Base-by-base conservation (phyloP, 2,888 invertebrate species). In the Polymixis lichenea region DNA sequence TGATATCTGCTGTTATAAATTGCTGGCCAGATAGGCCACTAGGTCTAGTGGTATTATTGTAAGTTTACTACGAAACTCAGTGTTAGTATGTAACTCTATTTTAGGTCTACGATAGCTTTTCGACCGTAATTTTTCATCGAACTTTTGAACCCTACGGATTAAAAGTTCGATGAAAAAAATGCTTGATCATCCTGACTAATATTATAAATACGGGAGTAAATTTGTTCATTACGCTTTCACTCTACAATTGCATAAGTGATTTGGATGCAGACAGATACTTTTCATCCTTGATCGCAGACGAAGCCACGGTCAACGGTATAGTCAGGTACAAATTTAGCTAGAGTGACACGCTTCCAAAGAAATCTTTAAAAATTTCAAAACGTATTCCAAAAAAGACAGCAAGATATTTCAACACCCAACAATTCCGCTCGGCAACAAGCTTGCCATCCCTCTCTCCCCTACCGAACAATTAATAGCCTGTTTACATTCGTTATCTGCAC, bases 401-500 rank as follows among this genome's bases (percentile, higher is more conserved):
- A 25, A 56, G 1, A 15, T 7, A 22, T 11, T 43, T n/a, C 0
- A 17, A 5, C 28, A 15, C 17, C 76, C 53, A 76, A 65, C 72
- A 55, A 25, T 7, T 60, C 0, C 1, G 64, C 15, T 53, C 58
- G 38, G 51, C 66, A 79, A 64, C 51, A 80, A 68, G 87, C 53
- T 90, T 60, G 69, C 71, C 19, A n/a, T 17, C 8, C 68, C n/a
- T 0, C 0, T 8, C 8, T 2, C 0, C 87, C 11, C 82, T 91
- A 82, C 85, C 86, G 86, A 86, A 38, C 87, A 53, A 56, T 88
- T 91, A 92, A 92, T 92, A 91, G 92, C 87, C 83, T 93, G 93
- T 93, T 93, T 91, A 91, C 92, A 89, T 85, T 88, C 84, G 93
- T 92, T 93, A 93, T 93, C 93, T 91, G 84, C 70, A n/a, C 79